These are phyloP conservation scores for Sarcophaga variegata DNA, from an alignment of 2,888 invertebrate species.

Conservation along the genomic window DNA sequence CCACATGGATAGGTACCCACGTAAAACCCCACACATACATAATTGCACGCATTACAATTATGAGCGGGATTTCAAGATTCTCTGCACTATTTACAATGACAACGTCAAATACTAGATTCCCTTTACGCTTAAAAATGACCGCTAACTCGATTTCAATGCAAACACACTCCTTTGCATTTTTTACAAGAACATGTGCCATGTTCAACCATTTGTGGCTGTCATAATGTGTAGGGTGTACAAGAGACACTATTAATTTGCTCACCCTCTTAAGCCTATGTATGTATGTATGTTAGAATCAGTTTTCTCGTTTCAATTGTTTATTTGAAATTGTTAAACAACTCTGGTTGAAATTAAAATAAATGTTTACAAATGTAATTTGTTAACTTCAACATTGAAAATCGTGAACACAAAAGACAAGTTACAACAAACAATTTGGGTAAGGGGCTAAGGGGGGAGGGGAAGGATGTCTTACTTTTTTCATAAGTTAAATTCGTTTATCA, in stretches of 20 bases:
- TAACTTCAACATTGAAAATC: constrained; percentile 38
- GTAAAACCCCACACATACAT: too few relatives aligned
- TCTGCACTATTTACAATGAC: too few relatives aligned
- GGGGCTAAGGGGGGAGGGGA: neutral
- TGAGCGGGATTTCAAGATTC: too few relatives aligned
- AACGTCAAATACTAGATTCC: too few relatives aligned
- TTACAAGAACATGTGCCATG: too few relatives aligned
- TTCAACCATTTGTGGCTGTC: too few relatives aligned
- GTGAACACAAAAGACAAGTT: constrained; percentile 8
- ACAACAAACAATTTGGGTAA: neutral
- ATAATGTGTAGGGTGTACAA: constrained; percentile 32
- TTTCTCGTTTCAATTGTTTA: constrained; percentile 41
- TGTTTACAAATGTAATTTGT: constrained; percentile 66
- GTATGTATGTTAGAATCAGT: constrained; percentile 21
- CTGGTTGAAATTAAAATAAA: constrained; percentile 62
- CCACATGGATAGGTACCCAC: too few relatives aligned
- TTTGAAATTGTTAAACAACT: constrained; percentile 1
- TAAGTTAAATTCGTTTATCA: constrained; percentile 45
- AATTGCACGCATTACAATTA: too few relatives aligned
- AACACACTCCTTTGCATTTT: too few relatives aligned
- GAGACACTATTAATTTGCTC: constrained; percentile 54
- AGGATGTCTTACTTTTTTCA: neutral
- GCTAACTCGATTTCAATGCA: too few relatives aligned
- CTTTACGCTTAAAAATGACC: too few relatives aligned
- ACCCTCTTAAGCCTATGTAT: constrained; percentile 1